Base-by-base conservation (phyloP, 2,113 vertebrate species). In the Axis porcinus region DNA sequence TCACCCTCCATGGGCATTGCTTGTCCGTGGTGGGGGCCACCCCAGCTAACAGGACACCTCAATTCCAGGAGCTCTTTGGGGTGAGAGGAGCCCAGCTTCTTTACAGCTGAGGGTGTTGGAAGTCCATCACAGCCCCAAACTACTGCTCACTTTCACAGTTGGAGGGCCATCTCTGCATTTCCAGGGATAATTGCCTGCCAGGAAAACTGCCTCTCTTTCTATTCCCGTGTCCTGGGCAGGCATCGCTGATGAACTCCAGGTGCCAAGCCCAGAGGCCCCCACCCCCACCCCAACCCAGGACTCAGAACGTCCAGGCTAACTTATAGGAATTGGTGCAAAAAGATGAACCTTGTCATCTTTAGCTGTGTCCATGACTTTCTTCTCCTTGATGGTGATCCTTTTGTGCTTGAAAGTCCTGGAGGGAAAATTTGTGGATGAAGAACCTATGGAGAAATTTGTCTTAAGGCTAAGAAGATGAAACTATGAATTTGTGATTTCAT, bases 311-410 rank as follows among this genome's bases (percentile, higher is more conserved):
- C 19, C 7, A 16, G 36, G 74, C 12, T 15, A 10, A 60, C 28
- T 79, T 28, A 3, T 0, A 2, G 47, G 11, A 27, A 11, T 3
- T 5, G 64, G 55, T 0, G 0, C 54, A 23, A 4, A 43, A 21
- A 13, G 45, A 23, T 28, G 67, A 47, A 2, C 45, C 50, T 15
- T 4, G 19, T 23, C 36, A 2, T 23, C 6, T 36, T 36, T 7
- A 67, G 13, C 36, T 74, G 0, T 3, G 28, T 19, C 14, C 16
- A 0, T 21, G 5, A 43, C 33, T 30, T 47, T 36, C 19, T 30
- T 55, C 27, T 40, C 50, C 52, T 17, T 6, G n/a, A 27, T 3
- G 47, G 33, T 28, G 30, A 21, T 57, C 21, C 33, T 33, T 78
- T 58, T 40, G 14, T 19, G 70, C 25, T 19, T 23, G 11, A 54